Base-by-base conservation (phyloP, 2,888 invertebrate species). In the Drosophila multiciliata region DNA sequence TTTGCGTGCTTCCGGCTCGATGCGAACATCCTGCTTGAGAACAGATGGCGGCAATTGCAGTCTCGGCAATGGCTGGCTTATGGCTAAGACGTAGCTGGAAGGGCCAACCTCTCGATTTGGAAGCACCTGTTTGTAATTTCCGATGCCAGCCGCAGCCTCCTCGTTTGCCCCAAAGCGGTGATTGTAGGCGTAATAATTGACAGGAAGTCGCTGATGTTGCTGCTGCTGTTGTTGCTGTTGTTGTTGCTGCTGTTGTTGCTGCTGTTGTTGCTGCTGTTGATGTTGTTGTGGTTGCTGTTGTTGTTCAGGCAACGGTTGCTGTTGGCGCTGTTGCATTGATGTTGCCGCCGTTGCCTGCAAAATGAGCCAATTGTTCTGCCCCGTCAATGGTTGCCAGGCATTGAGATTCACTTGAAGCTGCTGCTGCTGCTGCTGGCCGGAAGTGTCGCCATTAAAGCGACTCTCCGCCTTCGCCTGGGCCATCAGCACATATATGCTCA, bases 101-200 rank as follows among this genome's bases (percentile, higher is more conserved):
- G 55, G 76, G 38, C 72, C 77, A 50, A 73, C 73, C 62, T 55
- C 67, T 42, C 58, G 71, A 63, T 66, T 73, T 17, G 70, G 33
- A 20, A 57, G 75, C 78, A 75, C 66, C 78, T 82, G 88, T 75
- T 89, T 77, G 87, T 89, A 90, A 90, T 90, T 90, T 90, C 90
- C 90, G 85, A 33, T 75, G 50, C 53, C 58, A 57, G 17, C 49
- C 20, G 55, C 55, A 40, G 45, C 40, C 49, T 38, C 40, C 52
- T 69, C 63, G 67, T 70, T 80, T 53, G 73, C 72, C 68, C 82
- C 80, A 77, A 82, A 87, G 36, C 81, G 88, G 60, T 87, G 90
- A 75, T 90, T 88, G 87, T 90, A 90, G 74, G 89, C 87, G 71
- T 86, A 89, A 75, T 89, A 90, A 85, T 83, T 88, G 78, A 79